Conservation (phyloP, 2,113 vertebrate species). For the Mystacornis crossleyi region DNA sequence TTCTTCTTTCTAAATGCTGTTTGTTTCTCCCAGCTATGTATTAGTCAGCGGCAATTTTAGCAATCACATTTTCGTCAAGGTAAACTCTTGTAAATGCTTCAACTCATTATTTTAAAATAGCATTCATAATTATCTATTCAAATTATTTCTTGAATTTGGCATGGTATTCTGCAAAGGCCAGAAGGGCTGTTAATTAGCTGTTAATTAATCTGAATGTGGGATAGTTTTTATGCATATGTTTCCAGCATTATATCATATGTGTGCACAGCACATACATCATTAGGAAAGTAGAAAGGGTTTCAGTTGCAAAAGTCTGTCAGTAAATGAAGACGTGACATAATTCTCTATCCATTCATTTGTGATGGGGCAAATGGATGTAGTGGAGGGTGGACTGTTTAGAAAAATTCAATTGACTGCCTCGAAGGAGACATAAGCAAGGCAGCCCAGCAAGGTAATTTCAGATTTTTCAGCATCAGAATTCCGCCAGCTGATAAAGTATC, state of each 20-base stretch:
- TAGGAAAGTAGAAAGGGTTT: not conserved
- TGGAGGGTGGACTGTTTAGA: not conserved
- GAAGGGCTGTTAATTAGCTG: conserved; percentile 44
- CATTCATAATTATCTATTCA: conserved; percentile 4
- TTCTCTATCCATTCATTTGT: not conserved
- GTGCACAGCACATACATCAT: accelerated
- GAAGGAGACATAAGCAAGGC: not conserved
- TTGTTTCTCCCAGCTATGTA: not conserved
- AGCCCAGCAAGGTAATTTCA: not conserved
- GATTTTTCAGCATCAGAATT: not conserved
- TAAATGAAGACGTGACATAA: not conserved
- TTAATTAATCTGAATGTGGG: conserved; percentile 4
- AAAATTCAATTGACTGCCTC: not conserved
- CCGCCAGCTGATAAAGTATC: not conserved
- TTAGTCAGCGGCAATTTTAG: conserved; percentile 11
- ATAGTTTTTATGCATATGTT: not conserved
- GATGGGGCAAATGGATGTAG: not conserved
- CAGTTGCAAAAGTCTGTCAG: not conserved
- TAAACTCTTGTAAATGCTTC: not conserved
- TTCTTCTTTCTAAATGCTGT: not conserved
- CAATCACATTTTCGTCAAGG: conserved; percentile 5
- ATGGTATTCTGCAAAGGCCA: conserved; percentile 9
- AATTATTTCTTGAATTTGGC: conserved; percentile 32
- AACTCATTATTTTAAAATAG: conserved; percentile 19
- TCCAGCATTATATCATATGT: not conserved